phyloP scores from a whole-genome alignment of 1,140 invertebrate genomes.

The Hetaerina americana region DNA sequence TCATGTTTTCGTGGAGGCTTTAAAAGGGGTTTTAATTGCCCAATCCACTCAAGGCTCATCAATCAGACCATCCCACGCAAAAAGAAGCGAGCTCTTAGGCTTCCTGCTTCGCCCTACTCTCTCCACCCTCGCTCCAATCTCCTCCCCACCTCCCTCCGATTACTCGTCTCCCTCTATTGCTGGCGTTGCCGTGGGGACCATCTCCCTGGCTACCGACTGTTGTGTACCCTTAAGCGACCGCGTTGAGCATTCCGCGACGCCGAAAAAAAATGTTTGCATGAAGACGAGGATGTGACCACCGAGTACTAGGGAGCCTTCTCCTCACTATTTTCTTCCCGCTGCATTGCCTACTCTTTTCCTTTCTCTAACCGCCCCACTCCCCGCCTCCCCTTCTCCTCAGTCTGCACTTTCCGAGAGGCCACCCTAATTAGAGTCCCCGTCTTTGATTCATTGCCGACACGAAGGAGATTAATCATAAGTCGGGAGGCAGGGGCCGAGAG shows the following conservation, averaged over 20 bases:
- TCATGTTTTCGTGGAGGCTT: background rate
- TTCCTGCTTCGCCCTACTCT: too few species aligned
- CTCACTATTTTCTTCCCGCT: too few species aligned
- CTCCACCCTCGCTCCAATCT: too few species aligned
- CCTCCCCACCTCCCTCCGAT: too few species aligned
- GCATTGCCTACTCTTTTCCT: too few species aligned
- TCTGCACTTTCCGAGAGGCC: background rate
- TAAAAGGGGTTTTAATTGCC: background rate
- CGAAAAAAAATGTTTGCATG: background rate
- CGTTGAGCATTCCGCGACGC: background rate
- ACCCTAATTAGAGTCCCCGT: background rate
- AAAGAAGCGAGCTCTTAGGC: too few species aligned
- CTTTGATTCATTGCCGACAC: background rate
- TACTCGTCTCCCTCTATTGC: too few species aligned
- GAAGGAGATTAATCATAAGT: background rate
- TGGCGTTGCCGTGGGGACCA: too few species aligned
- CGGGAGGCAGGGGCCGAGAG: background rate
- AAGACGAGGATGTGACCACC: background rate
- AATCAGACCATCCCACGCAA: background rate
- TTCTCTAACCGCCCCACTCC: too few species aligned
- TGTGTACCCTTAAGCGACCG: background rate
- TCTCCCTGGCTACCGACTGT: background rate
- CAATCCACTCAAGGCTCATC: background rate
- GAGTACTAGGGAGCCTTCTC: too few species aligned
- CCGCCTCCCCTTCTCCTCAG: background rate